Evolutionary conservation across 2,797 vertebrate genomes (phyloP).

Genomic region (Sebastiscus tertius): DNA sequence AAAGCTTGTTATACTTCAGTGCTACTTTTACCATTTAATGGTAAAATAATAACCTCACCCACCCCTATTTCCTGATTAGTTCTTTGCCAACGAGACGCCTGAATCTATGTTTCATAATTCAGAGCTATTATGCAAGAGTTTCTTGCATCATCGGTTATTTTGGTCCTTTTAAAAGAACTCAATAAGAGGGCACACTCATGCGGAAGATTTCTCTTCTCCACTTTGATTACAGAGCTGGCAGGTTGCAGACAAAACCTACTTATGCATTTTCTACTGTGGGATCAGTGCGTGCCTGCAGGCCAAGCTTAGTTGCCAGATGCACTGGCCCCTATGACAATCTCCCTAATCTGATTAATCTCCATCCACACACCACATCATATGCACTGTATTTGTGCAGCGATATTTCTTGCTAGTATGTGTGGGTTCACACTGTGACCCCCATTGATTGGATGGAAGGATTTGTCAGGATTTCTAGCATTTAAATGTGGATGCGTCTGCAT

Average conservation of each 20-base stretch:
- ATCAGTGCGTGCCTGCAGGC: slow-evolving; percentile 61
- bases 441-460: slow-evolving; percentile 11
- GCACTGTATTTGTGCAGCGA: slow-evolving; percentile 39
- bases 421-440: background rate
- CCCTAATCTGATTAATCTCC: slow-evolving; percentile 72
- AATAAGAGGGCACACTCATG: slow-evolving; percentile 54
- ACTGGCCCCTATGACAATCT: slow-evolving; percentile 57
- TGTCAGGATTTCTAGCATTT: background rate
- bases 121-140: slow-evolving; percentile 44
- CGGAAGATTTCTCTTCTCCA: slow-evolving; percentile 44
- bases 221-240: slow-evolving; percentile 65
- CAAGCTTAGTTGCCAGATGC: slow-evolving; percentile 63
- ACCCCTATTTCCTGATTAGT: slow-evolving; percentile 7
- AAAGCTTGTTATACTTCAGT: background rate
- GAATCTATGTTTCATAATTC: slow-evolving; percentile 29
- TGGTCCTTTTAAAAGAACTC: slow-evolving; percentile 30
- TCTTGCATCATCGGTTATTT: slow-evolving; percentile 53
- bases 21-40: background rate
- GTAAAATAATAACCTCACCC: background rate
- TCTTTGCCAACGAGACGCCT: slow-evolving; percentile 9
- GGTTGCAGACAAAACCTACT: slow-evolving; percentile 59
- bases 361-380: slow-evolving; percentile 47
- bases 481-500: background rate
- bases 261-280: slow-evolving; percentile 51
- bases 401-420: slow-evolving; percentile 5